Evolutionary conservation across 2,797 vertebrate genomes (phyloP), one percentile per base, ranked within the genome.

Genomic region (Coilia nasus): DNA sequence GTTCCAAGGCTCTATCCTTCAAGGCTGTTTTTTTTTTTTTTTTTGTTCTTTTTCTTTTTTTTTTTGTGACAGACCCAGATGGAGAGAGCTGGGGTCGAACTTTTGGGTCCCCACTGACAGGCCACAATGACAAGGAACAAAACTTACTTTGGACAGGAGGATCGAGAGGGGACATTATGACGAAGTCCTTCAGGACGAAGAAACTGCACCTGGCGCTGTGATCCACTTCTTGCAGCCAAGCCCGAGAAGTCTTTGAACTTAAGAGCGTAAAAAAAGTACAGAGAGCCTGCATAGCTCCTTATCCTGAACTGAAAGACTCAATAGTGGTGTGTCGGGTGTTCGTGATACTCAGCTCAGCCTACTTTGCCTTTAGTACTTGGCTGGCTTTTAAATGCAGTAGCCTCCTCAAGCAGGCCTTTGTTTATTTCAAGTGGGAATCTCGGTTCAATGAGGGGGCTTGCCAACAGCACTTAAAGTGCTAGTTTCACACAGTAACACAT

Each of bases 351-450:
- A 54, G 7, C 50, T 54, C 50, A 54, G 50, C 14, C 14, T 54
- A 3, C 50, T 54, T 54, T 54, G 50, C 50, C 1, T 54, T 2
- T 10, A 14, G 50, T 10, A 7, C 50, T 54, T 54, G 2, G 1
- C 1, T 9, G 50, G 50, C 14, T 14, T 14, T 54, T 41, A 41
- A 41, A 41, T 41, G 35, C 35, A 41, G 35, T 1, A 60, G 5
- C 59, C 5, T 60, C 5, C 59, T 60, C 21, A n/a, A n/a, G 3
- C 21, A 60, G 35, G 35, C 23, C 10, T 67, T 28, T 67, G 23
- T 67, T 67, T 62, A n/a, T 62, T 54, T 54, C 50, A n/a, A 60
- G 57, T 60, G 57, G 57, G 57, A 60, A 60, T 67, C 28, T 71
- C 67, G 14, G 64, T 31, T 67, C 28, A 67, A 3, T 9, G 28